Evolutionary conservation across 2,113 vertebrate species (phyloP).

Genomic region (Pluvianellus socialis): DNA sequence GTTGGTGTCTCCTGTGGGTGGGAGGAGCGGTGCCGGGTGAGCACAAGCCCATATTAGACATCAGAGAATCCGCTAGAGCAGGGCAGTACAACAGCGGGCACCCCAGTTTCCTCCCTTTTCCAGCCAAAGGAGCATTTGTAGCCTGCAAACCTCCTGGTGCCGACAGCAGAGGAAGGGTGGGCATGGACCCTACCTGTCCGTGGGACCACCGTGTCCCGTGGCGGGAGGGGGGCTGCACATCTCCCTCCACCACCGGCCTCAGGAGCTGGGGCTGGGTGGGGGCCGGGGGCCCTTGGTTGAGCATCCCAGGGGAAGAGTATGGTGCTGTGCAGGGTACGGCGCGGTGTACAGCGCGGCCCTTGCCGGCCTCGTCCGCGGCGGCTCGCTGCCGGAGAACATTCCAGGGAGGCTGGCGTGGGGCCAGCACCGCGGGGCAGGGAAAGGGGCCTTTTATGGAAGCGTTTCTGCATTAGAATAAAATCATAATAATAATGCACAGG

Average conservation of each 20-base stretch:
- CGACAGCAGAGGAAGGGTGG: not conserved
- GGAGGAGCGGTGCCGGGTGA: not conserved
- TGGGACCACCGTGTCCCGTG: not conserved
- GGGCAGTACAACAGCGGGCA: not conserved
- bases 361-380: not conserved
- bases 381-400: conserved; percentile 67
- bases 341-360: not conserved
- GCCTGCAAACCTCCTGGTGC: not conserved
- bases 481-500: conserved; percentile 61
- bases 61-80: not conserved
- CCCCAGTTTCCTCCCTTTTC: not conserved
- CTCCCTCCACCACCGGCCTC: not conserved
- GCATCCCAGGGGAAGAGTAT: not conserved
- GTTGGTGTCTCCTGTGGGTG: not conserved
- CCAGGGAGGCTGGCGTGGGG: conserved; percentile 58
- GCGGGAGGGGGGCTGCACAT: not conserved
- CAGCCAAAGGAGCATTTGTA: not conserved
- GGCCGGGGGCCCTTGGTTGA: not conserved
- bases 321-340: not conserved
- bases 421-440: conserved; percentile 67
- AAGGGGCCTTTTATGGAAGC: conserved; percentile 75
- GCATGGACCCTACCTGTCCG: not conserved
- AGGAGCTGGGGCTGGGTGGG: not conserved
- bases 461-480: conserved; percentile 71
- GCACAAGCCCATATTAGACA: not conserved